These are phyloP conservation scores for Parauchenoglanis punctatus DNA, from an alignment of 2,797 vertebrate genomes.

Conservation along the genomic window DNA sequence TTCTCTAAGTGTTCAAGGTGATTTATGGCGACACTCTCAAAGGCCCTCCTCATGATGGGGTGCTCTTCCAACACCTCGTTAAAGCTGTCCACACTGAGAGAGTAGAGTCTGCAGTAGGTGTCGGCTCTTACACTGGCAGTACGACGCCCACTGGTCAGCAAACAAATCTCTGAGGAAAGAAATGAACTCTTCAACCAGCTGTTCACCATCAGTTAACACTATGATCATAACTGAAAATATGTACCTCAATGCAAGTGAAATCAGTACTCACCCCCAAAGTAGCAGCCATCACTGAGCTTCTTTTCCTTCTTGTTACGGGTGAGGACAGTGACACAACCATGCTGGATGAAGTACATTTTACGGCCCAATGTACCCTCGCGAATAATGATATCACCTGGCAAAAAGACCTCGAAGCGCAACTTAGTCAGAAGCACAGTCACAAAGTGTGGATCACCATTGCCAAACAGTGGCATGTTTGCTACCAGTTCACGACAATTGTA, in stretches of 20 bases:
- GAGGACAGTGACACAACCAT: constrained; percentile 83
- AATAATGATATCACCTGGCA: constrained; percentile 84
- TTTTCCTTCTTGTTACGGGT: constrained; percentile 85
- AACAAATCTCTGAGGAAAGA: constrained; percentile 85
- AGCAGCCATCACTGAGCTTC: constrained; percentile 84
- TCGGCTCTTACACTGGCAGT: constrained; percentile 89
- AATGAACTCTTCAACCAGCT: background rate
- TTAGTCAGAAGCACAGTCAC: constrained; percentile 92
- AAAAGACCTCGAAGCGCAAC: constrained; percentile 90
- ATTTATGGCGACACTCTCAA: constrained; percentile 91
- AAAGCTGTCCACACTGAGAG: constrained; percentile 90
- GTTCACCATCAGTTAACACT: background rate
- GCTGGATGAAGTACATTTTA: constrained; percentile 96
- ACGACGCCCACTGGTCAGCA: constrained; percentile 88
- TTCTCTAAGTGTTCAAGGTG: constrained; percentile 79
- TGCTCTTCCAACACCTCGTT: constrained; percentile 95
- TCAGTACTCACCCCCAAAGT: constrained; percentile 84
- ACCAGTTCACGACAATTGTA: constrained; percentile 91
- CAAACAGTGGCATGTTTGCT: constrained; percentile 90
- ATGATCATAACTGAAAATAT: background rate
- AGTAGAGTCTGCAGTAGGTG: constrained; percentile 95
- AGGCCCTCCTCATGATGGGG: constrained; percentile 92
- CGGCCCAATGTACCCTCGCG: constrained; percentile 88
- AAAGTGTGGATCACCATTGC: constrained; percentile 85
- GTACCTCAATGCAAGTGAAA: background rate